Evolutionary conservation across 2,888 invertebrate genomes (phyloP).

Genomic region (Crematogaster levior): DNA sequence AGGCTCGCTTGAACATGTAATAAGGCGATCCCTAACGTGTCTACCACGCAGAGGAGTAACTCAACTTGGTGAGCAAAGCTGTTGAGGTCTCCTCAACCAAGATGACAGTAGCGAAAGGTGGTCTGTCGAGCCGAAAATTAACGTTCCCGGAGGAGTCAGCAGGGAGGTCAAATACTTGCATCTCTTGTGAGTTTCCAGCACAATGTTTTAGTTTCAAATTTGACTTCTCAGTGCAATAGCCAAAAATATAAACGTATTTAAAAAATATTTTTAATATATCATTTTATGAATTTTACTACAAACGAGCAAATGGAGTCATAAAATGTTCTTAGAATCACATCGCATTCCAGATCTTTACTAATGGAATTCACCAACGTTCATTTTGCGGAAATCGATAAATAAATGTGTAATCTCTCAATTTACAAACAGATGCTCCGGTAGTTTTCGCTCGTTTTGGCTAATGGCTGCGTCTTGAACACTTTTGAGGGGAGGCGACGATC

Average conservation of each 20-base stretch:
- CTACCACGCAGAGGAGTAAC: slow-evolving; percentile 87
- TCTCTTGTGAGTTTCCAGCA: slow-evolving; percentile 92
- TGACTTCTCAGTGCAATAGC: neutral
- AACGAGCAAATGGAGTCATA: too few relatives aligned
- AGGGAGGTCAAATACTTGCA: slow-evolving; percentile 91
- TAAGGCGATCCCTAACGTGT: slow-evolving; percentile 88
- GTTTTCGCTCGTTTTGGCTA: slow-evolving; percentile 90
- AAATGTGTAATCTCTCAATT: slow-evolving; percentile 14
- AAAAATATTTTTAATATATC: neutral
- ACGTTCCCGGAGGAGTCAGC: too few relatives aligned
- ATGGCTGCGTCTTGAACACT: slow-evolving; percentile 88
- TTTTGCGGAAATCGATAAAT: slow-evolving; percentile 27
- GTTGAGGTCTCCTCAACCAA: slow-evolving; percentile 90
- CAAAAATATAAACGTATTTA: neutral
- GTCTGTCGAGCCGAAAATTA: slow-evolving; percentile 95
- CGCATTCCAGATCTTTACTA: too few relatives aligned
- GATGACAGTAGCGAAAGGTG: slow-evolving; percentile 94
- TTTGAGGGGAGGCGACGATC: slow-evolving; percentile 92
- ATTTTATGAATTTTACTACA: neutral
- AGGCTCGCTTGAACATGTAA: slow-evolving; percentile 89
- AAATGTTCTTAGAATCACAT: too few relatives aligned
- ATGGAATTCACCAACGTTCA: too few relatives aligned
- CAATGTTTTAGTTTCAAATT: neutral
- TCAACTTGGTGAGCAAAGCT: slow-evolving; percentile 90
- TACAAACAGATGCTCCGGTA: slow-evolving; percentile 91